phyloP scores from a whole-genome alignment of 2,797 vertebrate species.

The Carapus acus region DNA sequence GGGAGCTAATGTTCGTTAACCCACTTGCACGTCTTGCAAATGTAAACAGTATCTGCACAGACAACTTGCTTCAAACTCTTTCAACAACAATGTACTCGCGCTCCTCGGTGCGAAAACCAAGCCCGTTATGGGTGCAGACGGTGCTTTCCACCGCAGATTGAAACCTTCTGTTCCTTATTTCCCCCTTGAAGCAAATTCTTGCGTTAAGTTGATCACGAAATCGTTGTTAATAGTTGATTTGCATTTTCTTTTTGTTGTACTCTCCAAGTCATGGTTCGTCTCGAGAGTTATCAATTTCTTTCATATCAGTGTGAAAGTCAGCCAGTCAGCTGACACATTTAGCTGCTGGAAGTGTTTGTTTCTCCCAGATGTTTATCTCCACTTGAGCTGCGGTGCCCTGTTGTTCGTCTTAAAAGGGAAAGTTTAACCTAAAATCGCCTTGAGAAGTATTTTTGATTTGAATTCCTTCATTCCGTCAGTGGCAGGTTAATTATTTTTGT shows the following conservation, averaged over 20 bases:
- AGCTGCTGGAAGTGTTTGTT: not conserved
- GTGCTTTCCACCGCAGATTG: not conserved
- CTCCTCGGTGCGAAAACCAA: not conserved
- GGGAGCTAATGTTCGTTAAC: slow-evolving; percentile 25
- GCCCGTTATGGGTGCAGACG: rapidly evolving
- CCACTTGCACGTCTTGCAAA: slow-evolving; percentile 3
- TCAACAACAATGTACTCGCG: no score
- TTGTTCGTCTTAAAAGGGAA: not conserved
- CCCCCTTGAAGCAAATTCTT: no score
- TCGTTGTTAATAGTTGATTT: no score
- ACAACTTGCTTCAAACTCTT: no score
- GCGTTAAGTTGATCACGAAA: no score
- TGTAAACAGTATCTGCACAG: slow-evolving; percentile 18
- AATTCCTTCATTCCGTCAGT: no score
- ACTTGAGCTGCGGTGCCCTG: not conserved
- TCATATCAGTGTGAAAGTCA: no score
- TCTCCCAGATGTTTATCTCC: no score
- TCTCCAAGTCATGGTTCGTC: no score
- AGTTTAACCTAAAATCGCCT: not conserved
- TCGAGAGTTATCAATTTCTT: not conserved
- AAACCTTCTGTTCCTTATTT: not conserved
- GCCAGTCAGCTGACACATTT: not conserved
- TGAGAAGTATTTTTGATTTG: no score
- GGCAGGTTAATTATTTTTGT: no score
- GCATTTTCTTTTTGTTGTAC: no score